Evolutionary conservation across 2,113 vertebrate species (phyloP).

Genomic region (Callocephalon fimbriatum): DNA sequence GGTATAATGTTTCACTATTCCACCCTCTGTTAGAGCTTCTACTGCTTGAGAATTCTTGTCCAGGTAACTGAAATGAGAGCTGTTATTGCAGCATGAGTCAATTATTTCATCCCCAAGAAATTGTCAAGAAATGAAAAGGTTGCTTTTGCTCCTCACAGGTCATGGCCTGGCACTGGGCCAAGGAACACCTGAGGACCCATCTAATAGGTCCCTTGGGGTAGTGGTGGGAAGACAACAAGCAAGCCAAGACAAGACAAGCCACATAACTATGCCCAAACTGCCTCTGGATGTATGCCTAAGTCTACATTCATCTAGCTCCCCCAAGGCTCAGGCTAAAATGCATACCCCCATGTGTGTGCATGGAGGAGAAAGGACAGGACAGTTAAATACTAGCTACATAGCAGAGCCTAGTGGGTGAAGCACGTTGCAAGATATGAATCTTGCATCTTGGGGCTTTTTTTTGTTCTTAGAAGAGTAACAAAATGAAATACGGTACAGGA

Average conservation of each 20-base stretch:
- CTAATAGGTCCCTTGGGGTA: not conserved
- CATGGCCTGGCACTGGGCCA: not conserved
- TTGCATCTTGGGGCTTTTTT: not conserved
- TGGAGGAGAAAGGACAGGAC: fast-evolving
- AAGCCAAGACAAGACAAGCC: not conserved
- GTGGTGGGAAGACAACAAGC: not conserved
- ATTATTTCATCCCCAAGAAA: not conserved
- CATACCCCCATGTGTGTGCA: fast-evolving
- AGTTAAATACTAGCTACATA: not conserved
- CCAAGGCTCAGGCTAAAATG: not conserved
- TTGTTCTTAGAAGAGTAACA: not conserved
- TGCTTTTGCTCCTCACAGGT: not conserved
- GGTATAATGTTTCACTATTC: not conserved
- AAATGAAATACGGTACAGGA: not conserved
- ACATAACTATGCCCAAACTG: not conserved
- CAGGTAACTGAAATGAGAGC: not conserved
- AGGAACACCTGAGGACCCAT: not conserved
- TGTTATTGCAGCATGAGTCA: not conserved
- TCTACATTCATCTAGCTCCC: not conserved
- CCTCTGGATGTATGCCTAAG: not conserved
- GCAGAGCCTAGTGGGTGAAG: not conserved
- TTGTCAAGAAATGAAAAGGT: not conserved
- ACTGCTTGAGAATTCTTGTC: not conserved
- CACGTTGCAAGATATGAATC: not conserved
- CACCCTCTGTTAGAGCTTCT: not conserved